Evolutionary conservation across 53 echinoderm and acorn worm genomes (phyloP).

Genomic region (Arbacia lixula): DNA sequence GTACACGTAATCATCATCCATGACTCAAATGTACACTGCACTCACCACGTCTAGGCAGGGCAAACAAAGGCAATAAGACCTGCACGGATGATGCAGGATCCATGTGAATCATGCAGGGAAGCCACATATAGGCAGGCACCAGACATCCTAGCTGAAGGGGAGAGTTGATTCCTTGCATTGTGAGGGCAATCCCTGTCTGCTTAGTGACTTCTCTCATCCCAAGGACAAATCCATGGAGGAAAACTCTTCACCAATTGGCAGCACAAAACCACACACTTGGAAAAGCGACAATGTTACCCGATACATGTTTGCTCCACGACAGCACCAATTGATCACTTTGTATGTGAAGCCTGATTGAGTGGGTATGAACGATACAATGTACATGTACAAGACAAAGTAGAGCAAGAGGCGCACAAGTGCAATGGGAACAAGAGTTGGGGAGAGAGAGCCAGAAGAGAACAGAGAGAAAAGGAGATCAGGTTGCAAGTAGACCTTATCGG

Average conservation of each 20-base stretch:
- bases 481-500: slow-evolving; percentile 47
- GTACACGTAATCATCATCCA: too few species aligned
- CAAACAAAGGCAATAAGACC: slow-evolving; percentile 4
- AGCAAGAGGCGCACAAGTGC: neutral
- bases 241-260: neutral
- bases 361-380: neutral
- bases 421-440: neutral
- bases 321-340: slow-evolving; percentile 22
- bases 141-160: neutral
- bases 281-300: neutral
- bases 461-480: slow-evolving; percentile 7
- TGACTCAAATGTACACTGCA: too few species aligned
- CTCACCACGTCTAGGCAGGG: neutral
- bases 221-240: neutral
- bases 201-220: neutral
- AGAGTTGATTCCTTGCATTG: neutral
- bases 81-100: neutral
- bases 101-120: neutral
- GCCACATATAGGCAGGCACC: slow-evolving; percentile 3
- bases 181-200: too few species aligned
- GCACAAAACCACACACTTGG: neutral
- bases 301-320: slow-evolving; percentile 27
- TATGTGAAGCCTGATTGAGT: slow-evolving; percentile 27
- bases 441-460: neutral
- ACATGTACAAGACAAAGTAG: slow-evolving; percentile 12